Percentiles rank a stretch among this genome's conserved stretches.
phyloP scores from a whole-genome alignment of 2,113 vertebrate species.

The Anolis carolinensis region DNA sequence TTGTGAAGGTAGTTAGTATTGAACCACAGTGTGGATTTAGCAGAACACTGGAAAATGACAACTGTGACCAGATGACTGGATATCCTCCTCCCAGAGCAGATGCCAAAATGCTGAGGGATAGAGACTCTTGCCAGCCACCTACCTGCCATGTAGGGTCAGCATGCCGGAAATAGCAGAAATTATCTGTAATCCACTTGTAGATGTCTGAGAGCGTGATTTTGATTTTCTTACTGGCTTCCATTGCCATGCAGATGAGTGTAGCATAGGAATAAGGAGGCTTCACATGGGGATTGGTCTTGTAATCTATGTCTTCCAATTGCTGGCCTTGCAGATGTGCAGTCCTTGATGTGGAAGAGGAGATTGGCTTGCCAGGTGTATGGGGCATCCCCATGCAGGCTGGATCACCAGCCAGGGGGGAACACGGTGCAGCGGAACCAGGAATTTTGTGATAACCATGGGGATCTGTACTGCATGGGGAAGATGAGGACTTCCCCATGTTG shows the following conservation, averaged over 20 bases:
- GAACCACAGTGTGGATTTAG: background rate
- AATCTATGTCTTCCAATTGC: constrained; percentile 88
- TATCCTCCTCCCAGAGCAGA: background rate
- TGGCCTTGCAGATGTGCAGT: constrained; percentile 78
- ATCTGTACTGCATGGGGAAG: constrained; percentile 70
- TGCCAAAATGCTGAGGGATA: background rate
- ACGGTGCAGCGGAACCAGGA: constrained; percentile 76
- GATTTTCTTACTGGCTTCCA: constrained; percentile 90
- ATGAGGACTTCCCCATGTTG: constrained; percentile 70
- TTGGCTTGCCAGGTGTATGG: constrained; percentile 89
- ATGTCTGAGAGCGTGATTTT: constrained; percentile 94
- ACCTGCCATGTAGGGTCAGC: constrained; percentile 98
- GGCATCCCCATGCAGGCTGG: constrained; percentile 87
- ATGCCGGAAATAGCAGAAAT: constrained; percentile 95
- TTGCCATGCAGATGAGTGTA: constrained; percentile 96
- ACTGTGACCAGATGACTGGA: background rate
- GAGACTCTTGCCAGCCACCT: constrained; percentile 37
- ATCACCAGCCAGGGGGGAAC: constrained; percentile 89
- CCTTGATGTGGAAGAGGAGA: constrained; percentile 82
- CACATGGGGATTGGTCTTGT: constrained; percentile 84
- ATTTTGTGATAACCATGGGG: constrained; percentile 74
- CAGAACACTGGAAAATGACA: background rate
- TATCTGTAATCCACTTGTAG: constrained; percentile 97
- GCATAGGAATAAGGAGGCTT: constrained; percentile 95
- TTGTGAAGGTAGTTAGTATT: background rate